Evolutionary conservation across 2,888 invertebrate genomes (phyloP), one percentile per base, ranked within the genome.

Genomic region (Dynastes maya): DNA sequence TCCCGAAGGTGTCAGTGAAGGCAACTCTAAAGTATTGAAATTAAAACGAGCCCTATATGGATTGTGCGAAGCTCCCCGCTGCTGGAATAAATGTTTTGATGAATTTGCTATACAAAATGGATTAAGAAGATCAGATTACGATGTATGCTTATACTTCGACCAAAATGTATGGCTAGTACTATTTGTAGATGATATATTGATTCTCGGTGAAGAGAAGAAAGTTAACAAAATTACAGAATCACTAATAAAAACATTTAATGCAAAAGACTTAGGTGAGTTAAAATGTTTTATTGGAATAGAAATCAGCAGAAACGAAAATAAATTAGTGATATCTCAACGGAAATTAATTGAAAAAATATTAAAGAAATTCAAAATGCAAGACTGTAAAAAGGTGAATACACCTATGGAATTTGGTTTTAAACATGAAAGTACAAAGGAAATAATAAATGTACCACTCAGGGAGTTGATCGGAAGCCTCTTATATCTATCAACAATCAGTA

Each of bases 11-110:
- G 63, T 61, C 40, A 11, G 22, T 0, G 37, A 16, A 13, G 16
- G 2, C 0, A n/a, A 75, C 22, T 1, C 22, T 11, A 49, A 65
- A 16, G 65, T 64, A 32, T 63, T 75, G 16, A 75, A 75, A 65
- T n/a, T 76, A 9, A 76, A 76, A 13, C 55, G 67, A 29, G 64
- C 76, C n/a, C 29, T 67, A 27, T 76, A 76, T 13, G 76, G 76
- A 53, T 29, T 76, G 3, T 65, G 65, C 16, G 53, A 67, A 65
- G 29, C 76, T 5, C 67, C 53, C 0, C 11, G 49, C 16, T 67
- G 67, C 45, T 49, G 67, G 45, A 67, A 67, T 9, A 67, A 67
- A 9, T 67, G 67, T 16, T 67, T 67, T 22, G 45, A 67, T 16
- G n/a, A 37, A 2, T 67, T 67, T 40, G 45, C 45, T 2, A 67